phyloP scores from a whole-genome alignment of 2,888 invertebrate species.

The Apodemia hepburni region DNA sequence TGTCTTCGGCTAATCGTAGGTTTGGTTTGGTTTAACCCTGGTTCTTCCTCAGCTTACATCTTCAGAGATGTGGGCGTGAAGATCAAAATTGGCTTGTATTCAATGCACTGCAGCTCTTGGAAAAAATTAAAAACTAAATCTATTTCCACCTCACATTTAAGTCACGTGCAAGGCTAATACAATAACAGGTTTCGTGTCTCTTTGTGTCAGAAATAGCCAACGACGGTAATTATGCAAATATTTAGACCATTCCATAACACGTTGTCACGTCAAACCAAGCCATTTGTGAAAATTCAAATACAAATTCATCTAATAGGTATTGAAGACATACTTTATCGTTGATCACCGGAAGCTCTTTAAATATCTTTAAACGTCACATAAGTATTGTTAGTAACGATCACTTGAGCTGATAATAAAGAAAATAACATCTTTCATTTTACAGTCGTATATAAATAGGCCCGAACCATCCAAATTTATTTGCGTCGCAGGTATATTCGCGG shows the following conservation, averaged over 20 bases:
- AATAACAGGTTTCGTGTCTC: background rate
- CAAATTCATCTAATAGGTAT: background rate
- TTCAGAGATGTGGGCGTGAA: too few relatives aligned
- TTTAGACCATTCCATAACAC: background rate
- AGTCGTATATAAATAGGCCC: background rate
- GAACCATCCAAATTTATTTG: background rate
- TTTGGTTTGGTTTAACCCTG: too few relatives aligned
- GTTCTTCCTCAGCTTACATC: too few relatives aligned
- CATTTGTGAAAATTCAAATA: background rate
- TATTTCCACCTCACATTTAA: too few relatives aligned
- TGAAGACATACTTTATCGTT: background rate
- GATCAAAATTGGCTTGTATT: too few relatives aligned
- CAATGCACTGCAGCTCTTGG: too few relatives aligned
- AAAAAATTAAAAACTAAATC: too few relatives aligned
- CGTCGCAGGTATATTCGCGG: background rate
- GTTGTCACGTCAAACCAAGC: background rate
- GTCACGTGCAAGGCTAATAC: too few relatives aligned
- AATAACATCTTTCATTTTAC: background rate
- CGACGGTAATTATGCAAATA: background rate
- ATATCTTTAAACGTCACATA: background rate
- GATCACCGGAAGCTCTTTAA: background rate
- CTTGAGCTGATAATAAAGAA: background rate
- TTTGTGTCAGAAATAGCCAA: background rate
- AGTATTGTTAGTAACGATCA: background rate
- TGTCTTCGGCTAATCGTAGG: too few relatives aligned